Conservation (phyloP, 2,888 invertebrate genomes). For the Laspeyria flexula region DNA sequence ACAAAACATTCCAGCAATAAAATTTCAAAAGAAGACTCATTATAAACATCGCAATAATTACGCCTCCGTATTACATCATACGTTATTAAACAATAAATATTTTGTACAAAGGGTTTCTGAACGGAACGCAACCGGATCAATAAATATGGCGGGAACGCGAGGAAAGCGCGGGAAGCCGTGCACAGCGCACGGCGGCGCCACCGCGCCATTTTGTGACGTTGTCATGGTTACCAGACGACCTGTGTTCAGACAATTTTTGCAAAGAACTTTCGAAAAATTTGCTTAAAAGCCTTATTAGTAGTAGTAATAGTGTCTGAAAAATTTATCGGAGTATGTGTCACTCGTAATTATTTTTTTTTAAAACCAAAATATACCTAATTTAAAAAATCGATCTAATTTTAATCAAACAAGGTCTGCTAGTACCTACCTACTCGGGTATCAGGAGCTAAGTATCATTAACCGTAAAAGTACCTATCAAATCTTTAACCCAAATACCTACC, state of each 20-base stretch:
- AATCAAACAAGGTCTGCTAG: too few relatives aligned
- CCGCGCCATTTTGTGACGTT: constrained; percentile 62
- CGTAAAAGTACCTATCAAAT: too few relatives aligned
- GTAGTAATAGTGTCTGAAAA: too few relatives aligned
- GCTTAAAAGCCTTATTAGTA: too few relatives aligned
- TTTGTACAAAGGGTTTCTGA: constrained; percentile 44
- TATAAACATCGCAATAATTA: constrained; percentile 4
- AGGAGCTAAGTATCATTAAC: too few relatives aligned
- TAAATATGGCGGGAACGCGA: constrained; percentile 53
- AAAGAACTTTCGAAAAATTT: too few relatives aligned
- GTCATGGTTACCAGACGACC: constrained; percentile 50
- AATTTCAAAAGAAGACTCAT: not conserved
- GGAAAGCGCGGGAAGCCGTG: constrained; percentile 71
- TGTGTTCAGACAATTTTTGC: not conserved
- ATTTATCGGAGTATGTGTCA: too few relatives aligned
- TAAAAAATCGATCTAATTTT: too few relatives aligned
- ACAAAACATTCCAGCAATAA: not conserved
- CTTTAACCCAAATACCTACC: too few relatives aligned
- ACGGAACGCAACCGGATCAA: constrained; percentile 64
- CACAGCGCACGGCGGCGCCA: constrained; percentile 24
- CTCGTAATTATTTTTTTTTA: too few relatives aligned
- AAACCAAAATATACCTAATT: too few relatives aligned
- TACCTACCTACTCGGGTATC: too few relatives aligned
- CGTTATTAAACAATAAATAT: constrained; percentile 19
- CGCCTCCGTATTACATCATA: not conserved